phyloP scores from a whole-genome alignment of 1,140 invertebrate genomes.

The Thaumatotibia leucotreta region DNA sequence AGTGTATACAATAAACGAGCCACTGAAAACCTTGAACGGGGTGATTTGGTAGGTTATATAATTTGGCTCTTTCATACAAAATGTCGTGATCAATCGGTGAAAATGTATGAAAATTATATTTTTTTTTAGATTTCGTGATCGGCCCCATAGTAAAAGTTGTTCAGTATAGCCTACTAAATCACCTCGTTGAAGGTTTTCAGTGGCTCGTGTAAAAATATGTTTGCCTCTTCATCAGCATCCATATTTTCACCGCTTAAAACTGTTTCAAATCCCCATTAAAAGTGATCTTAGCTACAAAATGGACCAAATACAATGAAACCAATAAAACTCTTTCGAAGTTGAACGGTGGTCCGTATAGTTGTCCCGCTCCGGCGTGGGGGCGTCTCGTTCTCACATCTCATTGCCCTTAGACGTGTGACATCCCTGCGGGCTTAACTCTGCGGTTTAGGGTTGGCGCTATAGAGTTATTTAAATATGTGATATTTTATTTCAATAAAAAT shows the following conservation, averaged over 20 bases:
- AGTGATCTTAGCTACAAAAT: slow-evolving; percentile 15
- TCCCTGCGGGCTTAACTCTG: slow-evolving; percentile 59
- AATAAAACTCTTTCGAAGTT: slow-evolving; percentile 24
- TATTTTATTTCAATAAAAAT: neutral
- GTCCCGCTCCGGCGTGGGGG: slow-evolving; percentile 34
- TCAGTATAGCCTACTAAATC: too few relatives aligned
- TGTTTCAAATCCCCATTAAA: neutral
- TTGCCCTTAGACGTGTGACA: slow-evolving; percentile 63
- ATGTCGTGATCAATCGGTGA: too few relatives aligned
- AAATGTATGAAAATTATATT: too few relatives aligned
- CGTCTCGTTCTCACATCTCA: slow-evolving; percentile 61
- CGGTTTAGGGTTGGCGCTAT: slow-evolving; percentile 46
- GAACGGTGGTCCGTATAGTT: slow-evolving; percentile 19
- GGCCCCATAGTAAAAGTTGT: too few relatives aligned
- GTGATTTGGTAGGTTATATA: too few relatives aligned
- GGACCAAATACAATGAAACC: slow-evolving; percentile 40
- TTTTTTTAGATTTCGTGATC: too few relatives aligned
- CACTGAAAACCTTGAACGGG: too few relatives aligned
- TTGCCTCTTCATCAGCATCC: too few relatives aligned
- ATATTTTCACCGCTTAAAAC: neutral
- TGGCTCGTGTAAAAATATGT: too few relatives aligned
- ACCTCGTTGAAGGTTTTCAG: too few relatives aligned
- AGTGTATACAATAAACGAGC: too few relatives aligned
- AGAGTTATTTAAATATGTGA: neutral
- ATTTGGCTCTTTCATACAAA: too few relatives aligned